Conservation (phyloP, 2,888 invertebrate genomes). For the Drosophila crucigera region DNA sequence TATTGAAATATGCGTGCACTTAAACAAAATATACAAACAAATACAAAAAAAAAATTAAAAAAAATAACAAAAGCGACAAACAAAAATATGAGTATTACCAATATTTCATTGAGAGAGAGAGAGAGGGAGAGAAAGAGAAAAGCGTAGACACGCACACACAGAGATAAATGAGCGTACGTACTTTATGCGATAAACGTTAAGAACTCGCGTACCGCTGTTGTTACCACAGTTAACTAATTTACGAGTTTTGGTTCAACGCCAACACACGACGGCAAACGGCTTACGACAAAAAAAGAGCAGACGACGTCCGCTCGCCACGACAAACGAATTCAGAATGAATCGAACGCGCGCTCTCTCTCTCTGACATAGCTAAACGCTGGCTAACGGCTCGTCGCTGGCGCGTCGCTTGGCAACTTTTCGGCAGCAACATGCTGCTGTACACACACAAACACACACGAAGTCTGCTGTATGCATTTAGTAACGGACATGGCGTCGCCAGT, state of each 20-base stretch:
- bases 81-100: slow-evolving; percentile 55
- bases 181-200: slow-evolving; percentile 47
- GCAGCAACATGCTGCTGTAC: slow-evolving; percentile 26
- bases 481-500: slow-evolving; percentile 5
- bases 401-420: slow-evolving; percentile 15
- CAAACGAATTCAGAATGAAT: slow-evolving; percentile 61
- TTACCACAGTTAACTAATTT: slow-evolving; percentile 55
- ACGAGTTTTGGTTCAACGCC: slow-evolving; percentile 35
- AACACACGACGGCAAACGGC: slow-evolving; percentile 41
- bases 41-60: slow-evolving; percentile 5
- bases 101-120: slow-evolving; percentile 42
- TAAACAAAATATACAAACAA: slow-evolving; percentile 19
- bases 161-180: slow-evolving; percentile 25
- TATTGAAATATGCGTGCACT: slow-evolving; percentile 25
- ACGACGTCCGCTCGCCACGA: slow-evolving; percentile 55
- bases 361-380: slow-evolving; percentile 17
- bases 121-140: slow-evolving; percentile 19
- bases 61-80: not conserved
- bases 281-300: slow-evolving; percentile 26
- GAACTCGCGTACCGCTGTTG: slow-evolving; percentile 47
- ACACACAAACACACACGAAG: not conserved
- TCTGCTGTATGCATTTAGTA: slow-evolving; percentile 2
- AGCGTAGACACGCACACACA: slow-evolving; percentile 34
- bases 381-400: slow-evolving; percentile 7
- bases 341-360: slow-evolving; percentile 35